Conservation (phyloP, 2,888 invertebrate species). For the Acrobasis suavella region DNA sequence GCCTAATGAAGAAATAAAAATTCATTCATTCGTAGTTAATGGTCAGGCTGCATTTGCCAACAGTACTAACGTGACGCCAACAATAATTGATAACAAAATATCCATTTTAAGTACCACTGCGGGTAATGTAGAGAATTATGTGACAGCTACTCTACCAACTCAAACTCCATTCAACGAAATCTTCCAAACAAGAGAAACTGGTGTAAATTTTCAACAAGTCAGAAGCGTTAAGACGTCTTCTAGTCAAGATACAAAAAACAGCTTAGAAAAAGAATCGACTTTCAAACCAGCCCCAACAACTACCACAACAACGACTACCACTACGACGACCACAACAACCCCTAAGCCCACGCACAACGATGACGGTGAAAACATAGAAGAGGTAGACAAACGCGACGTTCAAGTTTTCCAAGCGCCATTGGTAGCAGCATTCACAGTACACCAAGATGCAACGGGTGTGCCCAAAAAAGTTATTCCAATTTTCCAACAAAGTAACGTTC, state of each 20-base stretch:
- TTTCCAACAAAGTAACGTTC: constrained; percentile 73
- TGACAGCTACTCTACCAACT: constrained; percentile 63
- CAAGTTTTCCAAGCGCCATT: constrained; percentile 92
- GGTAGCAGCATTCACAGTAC: constrained; percentile 92
- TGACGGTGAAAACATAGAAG: constrained; percentile 86
- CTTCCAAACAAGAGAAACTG: constrained; percentile 66
- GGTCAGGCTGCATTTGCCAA: constrained; percentile 70
- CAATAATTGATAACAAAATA: constrained; percentile 63
- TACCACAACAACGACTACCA: constrained; percentile 69
- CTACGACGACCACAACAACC: constrained; percentile 83
- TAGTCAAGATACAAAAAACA: constrained; percentile 48
- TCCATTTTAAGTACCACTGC: constrained; percentile 71
- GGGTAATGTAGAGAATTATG: constrained; percentile 75
- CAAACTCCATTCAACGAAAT: constrained; percentile 67
- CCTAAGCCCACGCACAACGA: constrained; percentile 86
- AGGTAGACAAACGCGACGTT: constrained; percentile 86
- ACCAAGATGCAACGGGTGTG: constrained; percentile 90
- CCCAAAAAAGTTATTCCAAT: constrained; percentile 91
- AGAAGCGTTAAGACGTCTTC: constrained; percentile 62
- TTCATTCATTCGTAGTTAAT: constrained; percentile 82
- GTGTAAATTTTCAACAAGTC: constrained; percentile 62
- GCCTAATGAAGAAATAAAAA: constrained; percentile 68
- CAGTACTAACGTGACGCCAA: constrained; percentile 57
- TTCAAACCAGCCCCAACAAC: constrained; percentile 40
- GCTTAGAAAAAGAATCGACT: constrained; percentile 36